phyloP scores from a whole-genome alignment of 1,140 invertebrate genomes.

The Apis laboriosa region DNA sequence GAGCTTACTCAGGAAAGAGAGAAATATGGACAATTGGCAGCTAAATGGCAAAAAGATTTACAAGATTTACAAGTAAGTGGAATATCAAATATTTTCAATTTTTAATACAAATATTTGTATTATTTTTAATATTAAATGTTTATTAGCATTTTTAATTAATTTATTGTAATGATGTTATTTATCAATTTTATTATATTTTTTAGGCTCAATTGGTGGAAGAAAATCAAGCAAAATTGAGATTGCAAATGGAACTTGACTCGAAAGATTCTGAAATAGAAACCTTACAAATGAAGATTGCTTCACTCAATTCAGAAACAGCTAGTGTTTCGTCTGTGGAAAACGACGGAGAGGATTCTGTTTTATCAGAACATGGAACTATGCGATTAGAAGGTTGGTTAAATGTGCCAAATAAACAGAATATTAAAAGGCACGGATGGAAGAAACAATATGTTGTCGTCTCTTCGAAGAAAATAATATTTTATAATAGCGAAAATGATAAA shows the following conservation, averaged over 20 bases:
- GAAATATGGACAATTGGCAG: slow-evolving; percentile 93
- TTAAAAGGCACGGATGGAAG: slow-evolving; percentile 96
- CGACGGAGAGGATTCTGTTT: slow-evolving; percentile 89
- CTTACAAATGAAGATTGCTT: slow-evolving; percentile 90
- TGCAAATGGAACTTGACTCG: slow-evolving; percentile 97
- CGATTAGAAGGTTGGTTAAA: slow-evolving; percentile 96
- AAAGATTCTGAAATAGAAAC: slow-evolving; percentile 98
- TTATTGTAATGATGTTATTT: too few relatives aligned
- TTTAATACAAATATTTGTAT: not conserved
- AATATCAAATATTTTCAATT: not conserved
- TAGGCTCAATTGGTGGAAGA: slow-evolving; percentile 85
- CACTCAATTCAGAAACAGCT: slow-evolving; percentile 91
- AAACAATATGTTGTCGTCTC: slow-evolving; percentile 98
- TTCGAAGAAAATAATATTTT: slow-evolving; percentile 98
- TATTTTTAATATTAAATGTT: not conserved
- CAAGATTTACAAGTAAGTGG: slow-evolving; percentile 89
- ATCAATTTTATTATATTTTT: not conserved
- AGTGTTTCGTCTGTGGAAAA: slow-evolving; percentile 95
- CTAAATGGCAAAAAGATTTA: slow-evolving; percentile 91
- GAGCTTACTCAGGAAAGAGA: slow-evolving; percentile 97
- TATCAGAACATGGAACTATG: slow-evolving; percentile 78
- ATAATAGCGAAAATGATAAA: slow-evolving; percentile 96
- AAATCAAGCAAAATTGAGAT: slow-evolving; percentile 84
- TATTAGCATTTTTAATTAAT: too few relatives aligned
- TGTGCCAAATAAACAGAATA: slow-evolving; percentile 97